Base-by-base conservation (phyloP, 2,888 invertebrate species). In the Rotaria socialis region DNA sequence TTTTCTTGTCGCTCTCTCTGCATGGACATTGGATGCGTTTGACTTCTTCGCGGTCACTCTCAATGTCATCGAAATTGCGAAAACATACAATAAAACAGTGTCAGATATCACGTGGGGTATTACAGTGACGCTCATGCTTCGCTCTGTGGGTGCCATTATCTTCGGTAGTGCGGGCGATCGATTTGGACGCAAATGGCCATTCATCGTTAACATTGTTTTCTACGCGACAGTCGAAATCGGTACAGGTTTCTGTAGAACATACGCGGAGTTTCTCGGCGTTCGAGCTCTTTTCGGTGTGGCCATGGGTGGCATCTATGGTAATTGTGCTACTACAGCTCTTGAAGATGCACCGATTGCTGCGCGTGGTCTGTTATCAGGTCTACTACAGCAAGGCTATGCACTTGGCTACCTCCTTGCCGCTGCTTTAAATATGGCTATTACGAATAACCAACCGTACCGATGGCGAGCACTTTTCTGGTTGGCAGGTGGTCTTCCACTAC, bases 381-480 rank as follows among this genome's bases (percentile, higher is more conserved):
- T 80, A 0, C 14, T 80, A 6, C 80, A 80, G 14, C 43, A 80
- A n/a, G 80, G 80, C 35, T 80, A 41, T 24, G 43, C 80, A 80
- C 47, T 47, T n/a, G 80, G 80, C n/a, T 80, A 80, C 47, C 22
- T 80, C 0, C 47, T 80, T 24, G 80, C 80, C 1, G 80, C 80
- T n/a, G 80, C 80, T 4, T 80, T 80, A 1, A 80, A 80, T 80
- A 0, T 80, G 3, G 80, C 80, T 1, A 80, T 80, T 24, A 80
- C 80, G 16, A 11, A 24, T 14, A 47, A 80, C n/a, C 47, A 80
- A 80, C 24, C 1, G 24, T n/a, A 80, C 14, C n/a, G 80, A 11
- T 80, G 80, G 80, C 43, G 80, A 80, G 80, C 80, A 43, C 43
- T 80, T 43, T 80, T 80, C 22, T 80, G 80, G 80, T 80, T 80